Evolutionary conservation across 2,797 vertebrate species (phyloP), one percentile per base, ranked within the genome.

Genomic region (Argentina silus): DNA sequence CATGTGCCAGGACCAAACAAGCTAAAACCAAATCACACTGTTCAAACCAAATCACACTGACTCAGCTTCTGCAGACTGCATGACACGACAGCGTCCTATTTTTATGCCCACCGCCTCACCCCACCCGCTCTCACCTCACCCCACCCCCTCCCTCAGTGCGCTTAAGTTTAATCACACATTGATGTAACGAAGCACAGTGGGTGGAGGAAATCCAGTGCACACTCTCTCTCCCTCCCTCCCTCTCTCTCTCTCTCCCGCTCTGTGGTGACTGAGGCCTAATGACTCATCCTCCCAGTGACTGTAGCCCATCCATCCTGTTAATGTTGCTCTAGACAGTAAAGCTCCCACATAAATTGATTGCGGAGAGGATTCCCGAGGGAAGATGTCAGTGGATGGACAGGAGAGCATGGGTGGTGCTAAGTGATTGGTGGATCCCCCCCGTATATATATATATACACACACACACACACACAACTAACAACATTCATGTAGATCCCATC

Each of bases 151-250:
- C 27, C 9, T 59, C 6, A n/a, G 60, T 51, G 27, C 36, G 12
- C 19, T 50, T 23, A 36, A 9, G 9, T 76, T 77, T 73, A 80
- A 78, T 83, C 69, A 65, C 70, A 6, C 21, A 72, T 78, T 70
- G 77, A 78, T 71, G 50, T 67, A 57, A 59, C 42, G 19, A 11
- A 60, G 23, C 57, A 4, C 71, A 59, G 64, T 61, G 21, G 21
- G 55, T 27, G 55, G 50, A 27, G 15, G 27, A 67, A 72, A 17
- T 43, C 2, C 47, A 42, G 17, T n/a, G n/a, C 47, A 9, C 44
- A 23, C 12, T 27, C 19, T 51, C 45, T 50, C 11, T 3, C 6
- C 1, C 1, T 44, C 15, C 21, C 44, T 15, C 10, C 2, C 6
- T 11, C 21, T 14, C 12, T 2, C 1, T 44, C 10, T 3, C 6